Conservation (phyloP, 2,113 vertebrate genomes). For the Cynoglossus semilaevis region DNA sequence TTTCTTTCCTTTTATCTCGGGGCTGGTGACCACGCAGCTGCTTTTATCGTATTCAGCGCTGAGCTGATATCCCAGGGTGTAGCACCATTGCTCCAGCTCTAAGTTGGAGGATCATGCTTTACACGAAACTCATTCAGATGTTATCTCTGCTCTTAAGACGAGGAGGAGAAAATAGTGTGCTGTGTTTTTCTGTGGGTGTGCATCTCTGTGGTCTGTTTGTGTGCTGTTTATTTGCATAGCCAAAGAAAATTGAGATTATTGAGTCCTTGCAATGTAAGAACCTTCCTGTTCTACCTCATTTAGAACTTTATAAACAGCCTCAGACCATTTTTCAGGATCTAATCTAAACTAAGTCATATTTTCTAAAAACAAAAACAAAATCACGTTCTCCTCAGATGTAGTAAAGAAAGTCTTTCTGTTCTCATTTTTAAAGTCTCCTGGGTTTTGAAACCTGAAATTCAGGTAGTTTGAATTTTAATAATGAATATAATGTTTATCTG, state of each 20-base stretch:
- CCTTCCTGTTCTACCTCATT: neutral
- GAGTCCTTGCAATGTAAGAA: neutral
- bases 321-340: no score
- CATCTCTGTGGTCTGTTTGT: neutral
- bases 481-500: no score
- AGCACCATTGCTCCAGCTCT: constrained; percentile 51
- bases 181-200: neutral
- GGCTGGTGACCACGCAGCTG: constrained; percentile 29
- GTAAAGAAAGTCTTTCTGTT: no score
- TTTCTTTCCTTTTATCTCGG: constrained; percentile 37
- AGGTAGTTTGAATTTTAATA: no score
- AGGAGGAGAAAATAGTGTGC: constrained; percentile 18
- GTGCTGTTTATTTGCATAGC: neutral
- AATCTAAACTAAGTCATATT: no score
- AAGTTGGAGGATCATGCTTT: constrained; percentile 32
- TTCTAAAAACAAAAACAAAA: no score
- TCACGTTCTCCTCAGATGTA: no score
- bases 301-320: no score
- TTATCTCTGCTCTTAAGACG: constrained; percentile 38
- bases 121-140: constrained; percentile 38
- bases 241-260: no score
- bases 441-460: no score
- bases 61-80: constrained; percentile 57
- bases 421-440: no score
- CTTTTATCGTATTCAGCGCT: constrained; percentile 15